Evolutionary conservation across 1,140 invertebrate species (phyloP).

Genomic region (Diorhabda elongata): DNA sequence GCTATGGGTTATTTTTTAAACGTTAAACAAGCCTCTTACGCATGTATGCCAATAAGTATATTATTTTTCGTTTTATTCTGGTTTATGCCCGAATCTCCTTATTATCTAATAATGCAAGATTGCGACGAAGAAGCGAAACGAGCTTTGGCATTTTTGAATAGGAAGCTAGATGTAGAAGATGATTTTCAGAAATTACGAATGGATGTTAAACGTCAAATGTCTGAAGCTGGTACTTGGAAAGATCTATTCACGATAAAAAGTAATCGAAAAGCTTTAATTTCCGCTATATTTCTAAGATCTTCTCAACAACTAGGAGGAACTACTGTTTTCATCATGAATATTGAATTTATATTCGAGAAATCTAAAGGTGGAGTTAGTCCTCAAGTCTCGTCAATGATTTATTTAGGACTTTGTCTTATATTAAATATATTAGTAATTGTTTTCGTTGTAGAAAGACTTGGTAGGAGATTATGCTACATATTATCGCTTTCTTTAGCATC

Average conservation of each 20-base stretch:
- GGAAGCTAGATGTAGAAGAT: constrained; percentile 31
- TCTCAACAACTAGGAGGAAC: constrained; percentile 37
- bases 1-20: constrained; percentile 38
- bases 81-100: constrained; percentile 41
- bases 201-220: constrained; percentile 36
- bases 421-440: constrained; percentile 5
- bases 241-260: constrained; percentile 36
- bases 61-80: constrained; percentile 14
- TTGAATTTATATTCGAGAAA: constrained; percentile 35
- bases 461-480: neutral
- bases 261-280: constrained; percentile 38
- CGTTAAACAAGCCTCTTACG: constrained; percentile 20
- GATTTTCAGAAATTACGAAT: constrained; percentile 33
- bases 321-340: constrained; percentile 29
- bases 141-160: constrained; percentile 49
- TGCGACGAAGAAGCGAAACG: constrained; percentile 32
- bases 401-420: neutral
- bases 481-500: neutral
- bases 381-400: neutral
- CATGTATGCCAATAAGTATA: constrained; percentile 2
- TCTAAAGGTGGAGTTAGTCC: constrained; percentile 9
- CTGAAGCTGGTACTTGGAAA: constrained; percentile 29
- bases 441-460: constrained; percentile 2
- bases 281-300: constrained; percentile 32
- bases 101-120: constrained; percentile 36